phyloP scores from a whole-genome alignment of 2,113 vertebrate species.

The Sminthopsis crassicaudata region DNA sequence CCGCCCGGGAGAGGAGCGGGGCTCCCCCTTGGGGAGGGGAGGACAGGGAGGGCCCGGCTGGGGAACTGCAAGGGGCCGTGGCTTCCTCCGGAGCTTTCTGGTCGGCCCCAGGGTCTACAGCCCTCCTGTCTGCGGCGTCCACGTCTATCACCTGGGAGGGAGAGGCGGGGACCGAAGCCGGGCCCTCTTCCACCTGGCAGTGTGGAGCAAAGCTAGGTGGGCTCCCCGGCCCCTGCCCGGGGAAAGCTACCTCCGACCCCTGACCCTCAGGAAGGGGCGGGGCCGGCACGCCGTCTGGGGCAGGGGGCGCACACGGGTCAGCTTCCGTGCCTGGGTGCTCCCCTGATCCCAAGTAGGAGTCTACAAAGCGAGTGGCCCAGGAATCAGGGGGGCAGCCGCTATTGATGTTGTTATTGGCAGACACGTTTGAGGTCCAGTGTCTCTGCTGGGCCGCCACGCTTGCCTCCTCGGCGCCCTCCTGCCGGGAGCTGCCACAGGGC shows the following conservation, averaged over 20 bases:
- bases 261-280: not conserved
- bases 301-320: constrained; percentile 4
- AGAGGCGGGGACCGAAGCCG: not conserved
- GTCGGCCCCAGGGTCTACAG: not conserved
- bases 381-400: constrained; percentile 52
- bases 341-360: constrained; percentile 67
- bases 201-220: not conserved
- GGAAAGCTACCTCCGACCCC: not conserved
- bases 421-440: constrained; percentile 90
- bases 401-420: constrained; percentile 90
- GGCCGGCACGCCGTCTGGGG: constrained; percentile 51
- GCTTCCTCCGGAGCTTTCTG: constrained; percentile 52
- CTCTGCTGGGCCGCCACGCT: constrained; percentile 67
- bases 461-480: not conserved
- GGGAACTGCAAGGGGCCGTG: not conserved
- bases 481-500: constrained; percentile 58
- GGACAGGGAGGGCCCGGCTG: constrained; percentile 3
- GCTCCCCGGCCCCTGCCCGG: not conserved
- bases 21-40: constrained; percentile 59
- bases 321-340: not conserved
- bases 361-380: constrained; percentile 56
- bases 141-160: not conserved
- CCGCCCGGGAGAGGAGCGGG: constrained; percentile 69
- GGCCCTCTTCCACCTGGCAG: constrained; percentile 13
- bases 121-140: not conserved